Evolutionary conservation across 2,888 invertebrate species (phyloP).

Genomic region (Escarpia spicata): DNA sequence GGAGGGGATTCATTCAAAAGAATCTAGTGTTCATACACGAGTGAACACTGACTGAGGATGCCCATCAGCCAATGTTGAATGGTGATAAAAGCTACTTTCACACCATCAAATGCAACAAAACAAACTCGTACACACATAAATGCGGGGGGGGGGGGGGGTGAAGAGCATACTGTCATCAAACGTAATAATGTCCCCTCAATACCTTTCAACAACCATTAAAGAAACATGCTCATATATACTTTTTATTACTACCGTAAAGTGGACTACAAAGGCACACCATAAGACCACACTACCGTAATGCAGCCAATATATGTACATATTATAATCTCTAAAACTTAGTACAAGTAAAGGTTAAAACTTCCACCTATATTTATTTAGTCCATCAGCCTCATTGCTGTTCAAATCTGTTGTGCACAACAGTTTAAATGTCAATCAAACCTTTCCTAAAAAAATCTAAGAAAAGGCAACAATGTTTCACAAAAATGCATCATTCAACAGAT

Average conservation of each 20-base stretch:
- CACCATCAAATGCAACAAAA: no score
- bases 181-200: neutral
- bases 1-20: neutral
- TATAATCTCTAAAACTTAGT: neutral
- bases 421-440: no score
- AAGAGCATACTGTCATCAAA: neutral
- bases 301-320: neutral
- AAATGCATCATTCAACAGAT: no score
- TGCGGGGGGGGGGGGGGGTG: no score
- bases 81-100: neutral
- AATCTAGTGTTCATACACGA: neutral
- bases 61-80: neutral
- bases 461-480: no score
- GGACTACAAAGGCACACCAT: neutral
- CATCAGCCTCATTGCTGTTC: no score
- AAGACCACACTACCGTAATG: neutral
- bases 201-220: neutral
- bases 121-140: no score
- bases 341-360: no score
- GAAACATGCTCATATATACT: neutral
- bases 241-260: neutral
- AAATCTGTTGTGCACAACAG: no score
- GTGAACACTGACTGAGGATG: neutral
- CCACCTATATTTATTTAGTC: no score
- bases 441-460: no score